These are phyloP conservation scores for Cryptoblepharus egeriae DNA, from an alignment of 2,797 vertebrate species.

Conservation along the genomic window DNA sequence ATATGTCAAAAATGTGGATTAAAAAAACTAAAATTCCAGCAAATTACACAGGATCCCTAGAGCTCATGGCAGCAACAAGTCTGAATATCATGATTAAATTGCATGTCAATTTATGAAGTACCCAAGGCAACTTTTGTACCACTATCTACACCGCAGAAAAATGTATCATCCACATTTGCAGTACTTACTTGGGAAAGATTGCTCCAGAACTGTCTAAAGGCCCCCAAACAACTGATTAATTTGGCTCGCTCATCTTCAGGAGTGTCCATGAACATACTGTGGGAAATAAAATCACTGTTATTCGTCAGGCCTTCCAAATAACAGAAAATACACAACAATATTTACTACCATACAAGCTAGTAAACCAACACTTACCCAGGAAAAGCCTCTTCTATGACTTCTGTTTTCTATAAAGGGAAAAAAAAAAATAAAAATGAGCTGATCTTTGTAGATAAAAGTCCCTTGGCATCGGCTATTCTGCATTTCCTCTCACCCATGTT, in stretches of 20 bases:
- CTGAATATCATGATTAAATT: not conserved
- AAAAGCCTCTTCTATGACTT: conserved; percentile 97
- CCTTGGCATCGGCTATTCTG: not conserved
- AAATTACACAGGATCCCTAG: not conserved
- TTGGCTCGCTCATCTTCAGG: conserved; percentile 96
- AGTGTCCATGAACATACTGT: conserved; percentile 97
- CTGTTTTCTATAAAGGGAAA: conserved; percentile 88
- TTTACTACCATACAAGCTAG: not conserved
- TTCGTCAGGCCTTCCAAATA: conserved; percentile 4
- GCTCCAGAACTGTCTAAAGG: conserved; percentile 94
- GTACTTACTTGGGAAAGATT: conserved; percentile 90
- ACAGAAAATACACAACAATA: conserved; percentile 18
- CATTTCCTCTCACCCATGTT: not conserved
- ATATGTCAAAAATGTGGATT: too few relatives aligned
- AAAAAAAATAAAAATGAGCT: not conserved
- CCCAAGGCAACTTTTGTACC: accelerated
- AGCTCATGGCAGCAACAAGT: not conserved
- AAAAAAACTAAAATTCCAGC: too few relatives aligned
- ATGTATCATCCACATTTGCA: conserved; percentile 33
- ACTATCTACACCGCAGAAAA: not conserved
- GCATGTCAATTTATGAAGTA: conserved; percentile 16
- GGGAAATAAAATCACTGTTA: conserved; percentile 50
- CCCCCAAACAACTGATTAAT: conserved; percentile 92
- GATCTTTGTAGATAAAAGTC: not conserved
- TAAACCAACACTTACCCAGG: conserved; percentile 85